Evolutionary conservation across 2,888 invertebrate species (phyloP).

Genomic region (Sturmia bella): DNA sequence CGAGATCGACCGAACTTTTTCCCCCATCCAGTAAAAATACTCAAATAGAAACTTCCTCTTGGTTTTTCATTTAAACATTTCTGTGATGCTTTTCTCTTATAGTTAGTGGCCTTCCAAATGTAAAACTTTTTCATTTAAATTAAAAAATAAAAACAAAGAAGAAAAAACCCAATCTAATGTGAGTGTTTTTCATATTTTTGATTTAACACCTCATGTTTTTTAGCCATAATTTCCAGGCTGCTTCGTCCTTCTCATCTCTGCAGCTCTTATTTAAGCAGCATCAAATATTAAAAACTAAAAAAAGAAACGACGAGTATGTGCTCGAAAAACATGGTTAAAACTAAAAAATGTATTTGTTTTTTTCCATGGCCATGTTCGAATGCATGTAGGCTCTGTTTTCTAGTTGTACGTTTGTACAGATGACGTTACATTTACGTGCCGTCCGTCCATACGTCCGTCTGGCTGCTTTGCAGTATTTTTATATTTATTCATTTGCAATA

Average conservation of each 20-base stretch:
- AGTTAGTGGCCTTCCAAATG: slow-evolving; percentile 27
- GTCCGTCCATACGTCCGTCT: slow-evolving; percentile 16
- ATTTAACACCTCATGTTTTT: slow-evolving; percentile 71
- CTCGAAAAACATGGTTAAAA: slow-evolving; percentile 54
- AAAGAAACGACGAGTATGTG: slow-evolving; percentile 26
- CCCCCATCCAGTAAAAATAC: neutral
- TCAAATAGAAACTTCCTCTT: slow-evolving; percentile 35
- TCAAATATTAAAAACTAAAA: slow-evolving; percentile 2
- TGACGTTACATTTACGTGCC: slow-evolving; percentile 42
- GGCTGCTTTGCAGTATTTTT: slow-evolving; percentile 37
- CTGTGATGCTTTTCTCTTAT: slow-evolving; percentile 25
- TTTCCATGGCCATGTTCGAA: slow-evolving; percentile 58
- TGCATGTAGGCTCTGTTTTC: slow-evolving; percentile 67
- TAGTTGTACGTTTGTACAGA: slow-evolving; percentile 29
- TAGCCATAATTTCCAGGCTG: slow-evolving; percentile 38
- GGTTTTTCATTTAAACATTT: slow-evolving; percentile 55
- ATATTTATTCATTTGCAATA: slow-evolving; percentile 63
- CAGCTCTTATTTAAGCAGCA: slow-evolving; percentile 29
- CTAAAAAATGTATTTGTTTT: slow-evolving; percentile 50
- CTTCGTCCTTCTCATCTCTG: slow-evolving; percentile 16
- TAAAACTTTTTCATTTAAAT: slow-evolving; percentile 45
- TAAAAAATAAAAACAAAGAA: neutral
- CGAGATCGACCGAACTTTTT: neutral
- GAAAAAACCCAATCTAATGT: slow-evolving; percentile 68
- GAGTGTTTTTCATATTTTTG: slow-evolving; percentile 73